Evolutionary conservation across 2,113 vertebrate genomes (phyloP).

Genomic region (Crotalus tigris): DNA sequence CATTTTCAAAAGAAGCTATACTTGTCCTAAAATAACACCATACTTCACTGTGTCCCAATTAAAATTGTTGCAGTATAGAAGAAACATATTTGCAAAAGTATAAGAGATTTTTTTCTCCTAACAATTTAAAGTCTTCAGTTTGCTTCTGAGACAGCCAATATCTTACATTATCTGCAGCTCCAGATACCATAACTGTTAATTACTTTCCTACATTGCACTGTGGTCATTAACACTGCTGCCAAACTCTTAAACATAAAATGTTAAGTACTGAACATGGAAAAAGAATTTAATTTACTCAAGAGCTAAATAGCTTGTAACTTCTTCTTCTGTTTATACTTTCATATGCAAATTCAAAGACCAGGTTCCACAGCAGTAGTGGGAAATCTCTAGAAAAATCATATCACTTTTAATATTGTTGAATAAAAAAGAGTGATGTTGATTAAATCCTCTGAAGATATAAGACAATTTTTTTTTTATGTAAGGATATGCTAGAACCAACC

Average conservation of each 20-base stretch:
- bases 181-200: conserved; percentile 23
- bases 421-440: neutral
- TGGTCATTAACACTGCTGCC: conserved; percentile 21
- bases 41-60: neutral
- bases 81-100: neutral
- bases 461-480: neutral
- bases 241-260: conserved; percentile 1
- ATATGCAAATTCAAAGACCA: neutral
- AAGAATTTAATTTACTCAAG: conserved; percentile 18
- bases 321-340: neutral
- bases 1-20: neutral
- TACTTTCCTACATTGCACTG: conserved; percentile 19
- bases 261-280: neutral
- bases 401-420: neutral
- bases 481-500: conserved; percentile 28
- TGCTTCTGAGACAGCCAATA: neutral
- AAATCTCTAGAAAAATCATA: conserved; percentile 17
- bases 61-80: neutral
- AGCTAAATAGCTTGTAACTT: conserved; percentile 13
- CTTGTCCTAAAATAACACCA: neutral
- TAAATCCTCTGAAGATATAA: neutral
- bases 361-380: neutral
- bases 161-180: conserved; percentile 13
- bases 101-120: neutral
- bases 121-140: neutral